These are phyloP conservation scores for Eurosta solidaginis DNA, from an alignment of 1,140 invertebrate species.

Conservation along the genomic window DNA sequence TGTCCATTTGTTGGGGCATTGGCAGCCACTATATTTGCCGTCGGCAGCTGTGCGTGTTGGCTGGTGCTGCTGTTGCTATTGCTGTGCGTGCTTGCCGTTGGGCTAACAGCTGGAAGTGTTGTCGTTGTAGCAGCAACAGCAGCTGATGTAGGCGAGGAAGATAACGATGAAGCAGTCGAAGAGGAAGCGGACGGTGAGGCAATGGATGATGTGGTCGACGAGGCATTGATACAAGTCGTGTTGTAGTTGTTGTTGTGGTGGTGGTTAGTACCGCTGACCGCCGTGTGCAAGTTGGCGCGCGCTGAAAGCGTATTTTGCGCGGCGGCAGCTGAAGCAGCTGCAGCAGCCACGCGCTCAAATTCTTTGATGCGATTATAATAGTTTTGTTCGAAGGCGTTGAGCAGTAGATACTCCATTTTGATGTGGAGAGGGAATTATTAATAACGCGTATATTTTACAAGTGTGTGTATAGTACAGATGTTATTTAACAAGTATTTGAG, in stretches of 20 bases:
- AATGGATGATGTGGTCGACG: conserved; percentile 6
- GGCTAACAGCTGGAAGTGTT: background rate
- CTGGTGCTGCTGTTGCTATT: conserved; percentile 29
- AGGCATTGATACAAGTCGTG: conserved; percentile 23
- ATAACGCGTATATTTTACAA: background rate
- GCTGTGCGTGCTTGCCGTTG: background rate
- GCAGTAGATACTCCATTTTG: conserved; percentile 50
- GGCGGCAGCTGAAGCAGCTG: conserved; percentile 25
- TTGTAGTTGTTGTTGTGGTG: conserved; percentile 30
- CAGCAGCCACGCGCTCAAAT: conserved; percentile 42
- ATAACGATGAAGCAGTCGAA: background rate
- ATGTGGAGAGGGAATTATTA: background rate
- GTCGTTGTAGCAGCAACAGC: no score
- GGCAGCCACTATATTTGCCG: no score
- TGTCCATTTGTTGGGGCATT: background rate
- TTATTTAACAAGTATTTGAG: no score
- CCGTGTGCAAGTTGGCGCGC: background rate
- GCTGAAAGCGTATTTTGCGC: background rate
- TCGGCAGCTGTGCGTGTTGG: background rate
- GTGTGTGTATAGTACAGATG: no score
- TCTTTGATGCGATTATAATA: conserved; percentile 50
- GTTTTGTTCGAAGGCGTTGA: conserved; percentile 50
- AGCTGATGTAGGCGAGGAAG: conserved; percentile 15
- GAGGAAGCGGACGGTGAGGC: conserved; percentile 13
- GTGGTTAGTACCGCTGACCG: background rate